Conservation (phyloP, 2,797 vertebrate genomes). For the Malacoraja senta region DNA sequence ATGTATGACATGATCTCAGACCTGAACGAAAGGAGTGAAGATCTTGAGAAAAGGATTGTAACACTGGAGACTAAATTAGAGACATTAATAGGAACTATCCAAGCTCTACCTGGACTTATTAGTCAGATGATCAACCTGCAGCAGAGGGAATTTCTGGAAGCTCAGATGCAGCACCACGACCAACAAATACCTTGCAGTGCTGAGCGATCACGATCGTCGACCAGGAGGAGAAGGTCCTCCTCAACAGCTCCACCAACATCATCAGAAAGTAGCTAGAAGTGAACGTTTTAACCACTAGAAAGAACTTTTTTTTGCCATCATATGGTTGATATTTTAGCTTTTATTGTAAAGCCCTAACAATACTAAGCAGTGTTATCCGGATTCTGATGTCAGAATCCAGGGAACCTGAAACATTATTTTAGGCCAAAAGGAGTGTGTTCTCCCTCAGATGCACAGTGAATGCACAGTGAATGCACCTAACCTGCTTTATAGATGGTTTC, state of each 20-base stretch:
- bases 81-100: slow-evolving; percentile 88
- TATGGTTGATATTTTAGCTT: slow-evolving; percentile 98
- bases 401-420: slow-evolving; percentile 68
- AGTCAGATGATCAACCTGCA: slow-evolving; percentile 94
- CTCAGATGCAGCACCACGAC: slow-evolving; percentile 87
- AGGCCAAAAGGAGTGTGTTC: slow-evolving; percentile 73
- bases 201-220: slow-evolving; percentile 83
- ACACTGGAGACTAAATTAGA: slow-evolving; percentile 92
- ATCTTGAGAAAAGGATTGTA: slow-evolving; percentile 97
- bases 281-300: slow-evolving; percentile 72
- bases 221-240: slow-evolving; percentile 82
- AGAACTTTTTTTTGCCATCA: slow-evolving; percentile 95
- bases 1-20: slow-evolving; percentile 99
- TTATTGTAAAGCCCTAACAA: slow-evolving; percentile 99
- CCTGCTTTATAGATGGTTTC: slow-evolving; percentile 69
- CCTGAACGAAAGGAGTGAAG: slow-evolving; percentile 93
- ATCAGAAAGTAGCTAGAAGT: slow-evolving; percentile 98
- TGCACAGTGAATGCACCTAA: slow-evolving; percentile 69
- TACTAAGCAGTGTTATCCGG: slow-evolving; percentile 95
- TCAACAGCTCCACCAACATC: slow-evolving; percentile 95
- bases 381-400: slow-evolving; percentile 96
- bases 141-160: slow-evolving; percentile 87
- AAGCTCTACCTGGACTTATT: slow-evolving; percentile 92
- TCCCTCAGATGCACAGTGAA: slow-evolving; percentile 70
- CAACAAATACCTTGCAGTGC: slow-evolving; percentile 71